phyloP scores from a whole-genome alignment of 2,797 vertebrate species.

The Sorex maritimensis region DNA sequence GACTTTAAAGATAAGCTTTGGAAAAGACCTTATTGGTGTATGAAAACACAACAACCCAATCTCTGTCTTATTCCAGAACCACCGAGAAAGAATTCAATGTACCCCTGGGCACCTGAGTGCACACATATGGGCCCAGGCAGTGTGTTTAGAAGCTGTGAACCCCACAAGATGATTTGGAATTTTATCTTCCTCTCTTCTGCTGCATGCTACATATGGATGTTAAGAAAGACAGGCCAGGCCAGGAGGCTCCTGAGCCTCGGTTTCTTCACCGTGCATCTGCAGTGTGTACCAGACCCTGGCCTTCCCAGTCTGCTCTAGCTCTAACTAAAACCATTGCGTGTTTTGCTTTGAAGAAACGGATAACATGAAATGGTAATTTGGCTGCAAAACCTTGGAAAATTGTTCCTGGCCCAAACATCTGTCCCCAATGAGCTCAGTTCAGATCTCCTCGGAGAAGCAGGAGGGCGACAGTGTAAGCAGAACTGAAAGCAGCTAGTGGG shows the following conservation, averaged over 20 bases:
- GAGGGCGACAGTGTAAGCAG: background rate
- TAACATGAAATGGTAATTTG: slow-evolving; percentile 87
- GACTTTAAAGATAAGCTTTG: slow-evolving; percentile 65
- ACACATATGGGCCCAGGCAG: background rate
- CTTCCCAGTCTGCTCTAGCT: slow-evolving; percentile 72
- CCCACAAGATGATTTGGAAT: background rate
- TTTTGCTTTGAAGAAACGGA: slow-evolving; percentile 86
- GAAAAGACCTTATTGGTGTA: slow-evolving; percentile 53
- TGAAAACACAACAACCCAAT: background rate
- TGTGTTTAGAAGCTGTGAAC: slow-evolving; percentile 34
- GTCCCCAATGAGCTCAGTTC: slow-evolving; percentile 81
- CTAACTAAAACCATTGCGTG: slow-evolving; percentile 82
- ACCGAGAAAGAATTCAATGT: background rate
- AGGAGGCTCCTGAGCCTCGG: background rate
- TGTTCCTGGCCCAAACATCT: slow-evolving; percentile 86
- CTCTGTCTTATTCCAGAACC: slow-evolving; percentile 40
- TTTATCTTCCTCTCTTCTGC: background rate
- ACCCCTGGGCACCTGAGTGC: background rate
- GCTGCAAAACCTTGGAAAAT: slow-evolving; percentile 86
- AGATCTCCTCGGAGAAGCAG: slow-evolving; percentile 63
- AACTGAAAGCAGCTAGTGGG: background rate
- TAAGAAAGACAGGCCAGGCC: background rate
- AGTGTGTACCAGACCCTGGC: slow-evolving; percentile 81
- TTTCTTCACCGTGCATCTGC: slow-evolving; percentile 42
- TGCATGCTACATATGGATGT: background rate